These are phyloP conservation scores for Thunnus albacares DNA, from an alignment of 2,797 vertebrate species.

Conservation along the genomic window DNA sequence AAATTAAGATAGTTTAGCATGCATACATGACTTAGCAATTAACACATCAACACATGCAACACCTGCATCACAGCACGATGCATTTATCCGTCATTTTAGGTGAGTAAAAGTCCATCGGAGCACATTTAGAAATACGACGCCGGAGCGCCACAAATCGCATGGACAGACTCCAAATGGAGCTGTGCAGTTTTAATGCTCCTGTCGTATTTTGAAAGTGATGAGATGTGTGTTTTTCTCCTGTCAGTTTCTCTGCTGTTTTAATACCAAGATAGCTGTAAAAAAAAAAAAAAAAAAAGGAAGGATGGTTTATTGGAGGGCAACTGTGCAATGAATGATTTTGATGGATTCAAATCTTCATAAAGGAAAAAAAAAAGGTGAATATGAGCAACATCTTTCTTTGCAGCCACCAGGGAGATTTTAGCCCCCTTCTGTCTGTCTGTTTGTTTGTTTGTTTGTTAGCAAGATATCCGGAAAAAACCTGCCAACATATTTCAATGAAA, in stretches of 20 bases:
- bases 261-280: neutral
- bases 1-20: neutral
- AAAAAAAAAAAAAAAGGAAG: too few relatives aligned
- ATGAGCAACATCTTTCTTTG: neutral
- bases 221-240: neutral
- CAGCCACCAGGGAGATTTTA: neutral
- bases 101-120: neutral
- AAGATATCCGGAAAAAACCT: neutral
- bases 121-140: conserved; percentile 1
- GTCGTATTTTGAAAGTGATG: neutral
- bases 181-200: neutral
- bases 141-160: neutral
- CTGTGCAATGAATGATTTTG: neutral
- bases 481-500: conserved; percentile 13
- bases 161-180: conserved; percentile 15
- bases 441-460: neutral
- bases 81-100: conserved; percentile 16
- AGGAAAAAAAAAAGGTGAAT: neutral
- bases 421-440: neutral
- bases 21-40: neutral
- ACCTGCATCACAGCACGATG: conserved; percentile 6
- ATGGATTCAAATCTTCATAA: conserved; percentile 1
- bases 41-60: conserved; percentile 3
- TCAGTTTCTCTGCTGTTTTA: neutral
- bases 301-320: neutral